Conservation (phyloP, 1,140 invertebrate species). For the Gonioctena quinquepunctata region DNA sequence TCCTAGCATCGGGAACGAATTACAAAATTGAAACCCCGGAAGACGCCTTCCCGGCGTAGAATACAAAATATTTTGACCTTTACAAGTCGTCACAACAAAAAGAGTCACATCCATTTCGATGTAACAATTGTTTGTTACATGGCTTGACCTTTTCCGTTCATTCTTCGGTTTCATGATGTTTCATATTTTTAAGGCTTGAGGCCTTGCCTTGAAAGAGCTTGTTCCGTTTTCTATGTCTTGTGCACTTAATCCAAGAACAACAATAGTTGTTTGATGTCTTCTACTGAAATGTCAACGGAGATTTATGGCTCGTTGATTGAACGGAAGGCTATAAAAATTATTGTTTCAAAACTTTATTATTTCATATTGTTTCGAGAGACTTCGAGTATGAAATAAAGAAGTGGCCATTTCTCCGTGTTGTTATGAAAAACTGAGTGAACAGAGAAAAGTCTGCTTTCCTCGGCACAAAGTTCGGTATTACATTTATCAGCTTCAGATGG, state of each 20-base stretch:
- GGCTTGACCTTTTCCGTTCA: neutral
- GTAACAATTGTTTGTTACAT: neutral
- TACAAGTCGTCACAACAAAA: neutral
- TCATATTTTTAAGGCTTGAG: neutral
- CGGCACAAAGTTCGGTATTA: no score
- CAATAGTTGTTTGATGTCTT: neutral
- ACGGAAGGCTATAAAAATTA: neutral
- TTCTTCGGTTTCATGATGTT: neutral
- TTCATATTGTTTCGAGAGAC: neutral
- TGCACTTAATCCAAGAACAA: neutral
- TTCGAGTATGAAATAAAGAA: neutral
- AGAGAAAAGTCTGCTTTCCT: no score
- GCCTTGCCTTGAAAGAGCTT: neutral
- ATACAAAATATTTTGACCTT: neutral
- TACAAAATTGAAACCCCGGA: no score
- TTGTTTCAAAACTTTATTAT: no score
- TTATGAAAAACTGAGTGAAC: no score
- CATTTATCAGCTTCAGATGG: no score
- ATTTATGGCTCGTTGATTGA: slow-evolving; percentile 9
- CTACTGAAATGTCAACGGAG: slow-evolving; percentile 6
- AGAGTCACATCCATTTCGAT: neutral
- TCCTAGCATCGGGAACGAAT: no score
- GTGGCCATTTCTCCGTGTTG: neutral
- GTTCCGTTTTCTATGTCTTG: neutral
- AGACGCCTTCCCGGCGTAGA: neutral